Base-by-base conservation (phyloP, 1,140 invertebrate species). In the Chironomus tepperi region DNA sequence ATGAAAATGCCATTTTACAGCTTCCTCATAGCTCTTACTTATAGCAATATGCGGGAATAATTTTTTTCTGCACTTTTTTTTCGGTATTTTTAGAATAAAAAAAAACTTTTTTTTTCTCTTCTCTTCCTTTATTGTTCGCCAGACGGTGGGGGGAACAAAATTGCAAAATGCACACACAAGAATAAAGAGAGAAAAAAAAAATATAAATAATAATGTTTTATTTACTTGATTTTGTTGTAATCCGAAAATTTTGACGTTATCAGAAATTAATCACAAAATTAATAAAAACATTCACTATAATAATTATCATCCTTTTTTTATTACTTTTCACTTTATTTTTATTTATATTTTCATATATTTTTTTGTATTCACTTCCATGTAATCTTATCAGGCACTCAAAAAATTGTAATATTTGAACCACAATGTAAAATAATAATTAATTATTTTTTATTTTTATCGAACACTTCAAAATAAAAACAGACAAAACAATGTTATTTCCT, bases 1-100 rank as follows among this genome's bases (percentile, higher is more conserved):
- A 47, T 15, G 47, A 57, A 57, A 57, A 57, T 57, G 47, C 47
- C 47, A 57, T 57, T 57, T 57, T 57, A 57, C 47, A 57, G 47
- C 47, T 57, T 57, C 47, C 47, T 57, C 47, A 57, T 57, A 57
- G 47, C 47, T 12, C 47, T 57, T 15, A 57, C 47, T 57, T 57
- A 57, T 15, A 10, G 43, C 47, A 57, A 57, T 57, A 57, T 57
- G 47, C 47, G 47, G 47, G 47, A 57, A 12, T 57, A 57, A 57
- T 2, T 34, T n/a, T n/a, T n/a, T 57, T 57, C 47, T 57, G 47
- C 47, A 57, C 47, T 34, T 34, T 34, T 34, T 34, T 34, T 34
- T 34, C 5, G 24, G 47, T 57, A 57, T 57, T 57, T 57, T 12
- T 57, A 57, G 47, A 57, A 57, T 57, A n/a, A 57, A 57, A 57